Conservation (phyloP, 2,797 vertebrate species). For the Astyanax mexicanus region DNA sequence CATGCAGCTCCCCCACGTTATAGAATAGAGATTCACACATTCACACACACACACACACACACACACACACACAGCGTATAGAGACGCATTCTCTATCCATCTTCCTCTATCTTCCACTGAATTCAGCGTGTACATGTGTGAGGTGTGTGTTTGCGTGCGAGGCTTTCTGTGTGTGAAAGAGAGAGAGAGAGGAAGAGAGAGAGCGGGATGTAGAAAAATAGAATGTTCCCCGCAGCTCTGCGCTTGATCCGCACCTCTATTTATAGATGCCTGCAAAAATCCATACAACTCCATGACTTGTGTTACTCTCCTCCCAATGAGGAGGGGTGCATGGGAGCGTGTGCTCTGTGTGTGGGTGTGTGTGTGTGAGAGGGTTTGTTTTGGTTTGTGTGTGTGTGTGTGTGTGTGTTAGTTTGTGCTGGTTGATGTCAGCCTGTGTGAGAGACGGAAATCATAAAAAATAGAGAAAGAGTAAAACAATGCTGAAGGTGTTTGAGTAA, state of each 20-base stretch:
- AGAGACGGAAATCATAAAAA: not conserved
- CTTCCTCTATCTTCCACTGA: too few relatives aligned
- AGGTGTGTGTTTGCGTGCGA: slow-evolving; percentile 8
- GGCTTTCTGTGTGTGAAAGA: too few relatives aligned
- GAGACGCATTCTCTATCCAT: too few relatives aligned
- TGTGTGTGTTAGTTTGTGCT: not conserved
- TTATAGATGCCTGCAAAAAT: slow-evolving; percentile 47
- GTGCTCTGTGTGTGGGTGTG: not conserved
- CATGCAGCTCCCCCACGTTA: not conserved
- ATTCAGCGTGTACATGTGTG: slow-evolving; percentile 17
- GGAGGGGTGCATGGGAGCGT: not conserved
- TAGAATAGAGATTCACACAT: not conserved
- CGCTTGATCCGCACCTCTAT: slow-evolving; percentile 42
- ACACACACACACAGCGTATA: too few relatives aligned
- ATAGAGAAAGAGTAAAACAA: not conserved
- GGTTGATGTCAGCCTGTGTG: not conserved
- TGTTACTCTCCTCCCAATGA: slow-evolving; percentile 35
- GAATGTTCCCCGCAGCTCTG: slow-evolving; percentile 31
- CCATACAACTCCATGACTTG: slow-evolving; percentile 34
- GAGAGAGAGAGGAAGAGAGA: too few relatives aligned
- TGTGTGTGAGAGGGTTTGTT: slow-evolving; percentile 12
- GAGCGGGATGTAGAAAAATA: slow-evolving; percentile 32
- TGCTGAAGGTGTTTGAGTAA: not conserved
- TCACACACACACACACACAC: not conserved
- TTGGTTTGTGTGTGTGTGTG: not conserved